Conservation (phyloP, 2,888 invertebrate species). For the Orthonevra nobilis region DNA sequence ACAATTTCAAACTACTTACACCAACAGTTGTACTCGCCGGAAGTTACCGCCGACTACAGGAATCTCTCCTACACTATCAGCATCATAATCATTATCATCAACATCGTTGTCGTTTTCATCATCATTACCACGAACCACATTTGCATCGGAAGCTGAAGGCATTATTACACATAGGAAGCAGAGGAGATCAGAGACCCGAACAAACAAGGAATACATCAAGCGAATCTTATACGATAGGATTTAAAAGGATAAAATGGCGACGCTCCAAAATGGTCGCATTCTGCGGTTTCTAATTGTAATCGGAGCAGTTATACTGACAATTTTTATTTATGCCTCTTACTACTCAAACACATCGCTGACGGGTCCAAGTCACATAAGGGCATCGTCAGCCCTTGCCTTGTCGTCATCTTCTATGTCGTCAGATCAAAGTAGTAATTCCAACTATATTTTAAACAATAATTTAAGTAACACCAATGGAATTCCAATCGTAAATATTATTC, state of each 20-base stretch:
- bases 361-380: conserved; percentile 75
- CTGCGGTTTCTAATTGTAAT: conserved; percentile 80
- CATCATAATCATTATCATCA: conserved; percentile 31
- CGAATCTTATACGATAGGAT: conserved; percentile 2
- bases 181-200: not conserved
- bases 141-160: conserved; percentile 20
- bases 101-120: not conserved
- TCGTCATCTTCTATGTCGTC: conserved; percentile 40
- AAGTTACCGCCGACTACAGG: conserved; percentile 24
- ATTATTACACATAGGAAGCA: not conserved
- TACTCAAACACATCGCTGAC: conserved; percentile 78
- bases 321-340: conserved; percentile 81
- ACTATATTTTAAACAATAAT: conserved; percentile 33
- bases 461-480: conserved; percentile 42
- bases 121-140: not conserved
- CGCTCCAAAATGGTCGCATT: conserved; percentile 79
- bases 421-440: conserved; percentile 29
- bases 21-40: conserved; percentile 12
- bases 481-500: not conserved
- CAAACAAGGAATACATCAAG: conserved; percentile 3
- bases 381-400: conserved; percentile 44
- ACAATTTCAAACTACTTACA: conserved; percentile 25
- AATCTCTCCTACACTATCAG: conserved; percentile 26
- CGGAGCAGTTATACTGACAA: conserved; percentile 79
- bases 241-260: conserved; percentile 70